Percentiles rank a stretch among this genome's conserved stretches.
phyloP scores from a whole-genome alignment of 2,797 vertebrate species.

The Alfaro cultratus region DNA sequence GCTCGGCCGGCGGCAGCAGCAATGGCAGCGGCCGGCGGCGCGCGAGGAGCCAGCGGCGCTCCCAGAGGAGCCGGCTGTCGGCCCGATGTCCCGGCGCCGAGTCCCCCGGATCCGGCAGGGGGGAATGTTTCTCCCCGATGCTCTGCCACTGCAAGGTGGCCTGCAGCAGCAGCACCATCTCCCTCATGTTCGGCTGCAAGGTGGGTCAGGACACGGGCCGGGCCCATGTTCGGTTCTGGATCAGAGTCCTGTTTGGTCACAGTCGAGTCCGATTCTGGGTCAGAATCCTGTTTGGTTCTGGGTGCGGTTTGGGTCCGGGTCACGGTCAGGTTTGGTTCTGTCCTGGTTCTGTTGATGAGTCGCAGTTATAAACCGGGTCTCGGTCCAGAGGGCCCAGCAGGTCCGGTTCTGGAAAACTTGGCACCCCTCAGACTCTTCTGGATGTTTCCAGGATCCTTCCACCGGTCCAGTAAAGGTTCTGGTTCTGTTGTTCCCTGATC shows the following conservation, averaged over 20 bases:
- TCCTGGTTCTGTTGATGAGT: too few relatives aligned
- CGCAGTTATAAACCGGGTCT: too few relatives aligned
- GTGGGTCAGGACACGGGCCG: conserved; percentile 76
- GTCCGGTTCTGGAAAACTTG: background rate
- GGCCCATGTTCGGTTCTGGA: too few relatives aligned
- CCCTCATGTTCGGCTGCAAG: conserved; percentile 93
- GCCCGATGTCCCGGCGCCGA: conserved; percentile 78
- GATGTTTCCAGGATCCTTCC: too few relatives aligned
- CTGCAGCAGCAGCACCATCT: conserved; percentile 88
- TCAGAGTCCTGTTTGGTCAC: too few relatives aligned
- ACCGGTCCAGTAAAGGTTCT: too few relatives aligned
- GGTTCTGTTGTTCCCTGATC: background rate
- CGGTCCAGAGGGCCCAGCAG: background rate
- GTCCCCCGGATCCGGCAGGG: conserved; percentile 84
- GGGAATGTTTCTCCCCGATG: conserved; percentile 88
- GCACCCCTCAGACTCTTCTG: background rate
- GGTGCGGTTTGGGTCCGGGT: too few relatives aligned
- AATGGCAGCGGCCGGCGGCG: conserved; percentile 45
- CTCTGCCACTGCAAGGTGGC: conserved; percentile 92
- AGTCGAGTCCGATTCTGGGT: too few relatives aligned
- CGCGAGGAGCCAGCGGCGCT: conserved; percentile 69
- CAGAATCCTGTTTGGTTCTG: too few relatives aligned
- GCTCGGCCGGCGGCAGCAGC: conserved; percentile 51
- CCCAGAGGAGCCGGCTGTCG: conserved; percentile 76
- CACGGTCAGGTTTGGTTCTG: too few relatives aligned